These are phyloP conservation scores for Chiridota heheva DNA, from an alignment of 35 echinoderm and acorn worm genomes.

Conservation along the genomic window DNA sequence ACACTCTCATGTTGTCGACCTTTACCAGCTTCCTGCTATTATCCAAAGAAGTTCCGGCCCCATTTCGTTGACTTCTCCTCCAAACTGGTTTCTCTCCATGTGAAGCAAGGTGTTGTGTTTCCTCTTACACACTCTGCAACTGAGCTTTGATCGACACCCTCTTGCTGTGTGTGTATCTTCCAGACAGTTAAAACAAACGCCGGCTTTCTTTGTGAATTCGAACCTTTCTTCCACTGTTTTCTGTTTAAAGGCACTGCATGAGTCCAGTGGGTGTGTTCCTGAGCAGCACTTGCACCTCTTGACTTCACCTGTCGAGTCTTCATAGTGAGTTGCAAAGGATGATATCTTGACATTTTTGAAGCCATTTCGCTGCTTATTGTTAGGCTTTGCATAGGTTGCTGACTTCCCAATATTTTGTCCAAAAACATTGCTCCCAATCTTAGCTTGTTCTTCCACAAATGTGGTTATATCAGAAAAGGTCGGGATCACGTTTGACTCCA, in stretches of 20 bases:
- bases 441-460: conserved; percentile 43
- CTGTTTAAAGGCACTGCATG: background rate
- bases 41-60: background rate
- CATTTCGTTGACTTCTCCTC: conserved; percentile 27
- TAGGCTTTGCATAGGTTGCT: too few species aligned
- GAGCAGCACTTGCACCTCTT: background rate
- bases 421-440: conserved; percentile 37
- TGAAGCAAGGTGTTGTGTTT: conserved; percentile 25
- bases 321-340: too few species aligned
- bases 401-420: conserved; percentile 19
- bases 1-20: too few species aligned
- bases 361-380: too few species aligned
- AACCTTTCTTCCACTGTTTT: conserved; percentile 29
- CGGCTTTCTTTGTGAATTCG: background rate
- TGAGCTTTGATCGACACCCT: conserved; percentile 5
- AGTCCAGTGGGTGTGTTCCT: background rate
- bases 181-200: conserved; percentile 44
- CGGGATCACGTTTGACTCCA: conserved; percentile 2
- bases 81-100: background rate
- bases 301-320: too few species aligned
- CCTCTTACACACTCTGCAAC: background rate
- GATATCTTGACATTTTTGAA: too few species aligned
- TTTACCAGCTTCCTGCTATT: too few species aligned
- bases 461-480: conserved; percentile 48
- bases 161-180: conserved; percentile 16